Conservation (phyloP, 2,797 vertebrate species). For the Pipistrellus kuhlii region DNA sequence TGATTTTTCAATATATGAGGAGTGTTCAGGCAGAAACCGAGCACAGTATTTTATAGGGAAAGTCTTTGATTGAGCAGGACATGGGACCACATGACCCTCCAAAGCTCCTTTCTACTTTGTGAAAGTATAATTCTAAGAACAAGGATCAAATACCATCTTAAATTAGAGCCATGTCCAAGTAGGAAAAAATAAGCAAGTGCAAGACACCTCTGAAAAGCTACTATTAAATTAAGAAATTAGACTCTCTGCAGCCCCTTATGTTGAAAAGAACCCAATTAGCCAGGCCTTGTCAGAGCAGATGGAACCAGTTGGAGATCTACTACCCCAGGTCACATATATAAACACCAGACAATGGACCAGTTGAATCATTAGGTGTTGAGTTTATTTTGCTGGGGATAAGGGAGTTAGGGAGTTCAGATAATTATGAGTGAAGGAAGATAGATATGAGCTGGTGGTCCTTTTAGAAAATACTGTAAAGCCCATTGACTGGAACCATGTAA, state of each 20-base stretch:
- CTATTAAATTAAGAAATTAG: not conserved
- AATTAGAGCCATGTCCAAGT: not conserved
- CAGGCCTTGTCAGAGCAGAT: not conserved
- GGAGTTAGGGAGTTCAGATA: not conserved
- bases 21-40: not conserved
- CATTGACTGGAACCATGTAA: not conserved
- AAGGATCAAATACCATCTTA: not conserved
- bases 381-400: not conserved
- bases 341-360: not conserved
- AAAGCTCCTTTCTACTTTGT: constrained; percentile 15
- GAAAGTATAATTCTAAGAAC: constrained; percentile 5
- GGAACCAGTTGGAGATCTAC: not conserved
- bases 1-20: not conserved
- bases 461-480: not conserved
- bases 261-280: not conserved
- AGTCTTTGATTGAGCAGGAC: not conserved
- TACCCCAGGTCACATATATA: not conserved
- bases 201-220: not conserved
- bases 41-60: not conserved
- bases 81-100: not conserved
- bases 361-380: not conserved
- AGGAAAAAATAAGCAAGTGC: not conserved
- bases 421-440: not conserved
- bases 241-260: not conserved
- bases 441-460: not conserved